These are phyloP conservation scores for Cryptoblepharus egeriae DNA, from an alignment of 2,797 vertebrate species.

Conservation along the genomic window DNA sequence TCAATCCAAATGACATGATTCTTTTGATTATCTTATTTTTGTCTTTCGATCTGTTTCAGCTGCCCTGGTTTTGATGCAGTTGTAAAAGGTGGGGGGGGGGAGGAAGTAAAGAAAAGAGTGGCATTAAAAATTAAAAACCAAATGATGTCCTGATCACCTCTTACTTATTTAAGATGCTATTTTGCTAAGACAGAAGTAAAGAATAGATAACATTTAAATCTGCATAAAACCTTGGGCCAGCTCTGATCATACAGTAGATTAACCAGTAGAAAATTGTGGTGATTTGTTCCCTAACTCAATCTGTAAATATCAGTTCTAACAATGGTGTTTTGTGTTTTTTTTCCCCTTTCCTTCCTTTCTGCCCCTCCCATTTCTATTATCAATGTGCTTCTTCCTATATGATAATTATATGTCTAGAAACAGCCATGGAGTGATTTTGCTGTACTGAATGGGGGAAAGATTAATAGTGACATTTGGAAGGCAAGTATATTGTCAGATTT, in stretches of 20 bases:
- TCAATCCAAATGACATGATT: neutral
- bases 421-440: conserved; percentile 99
- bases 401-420: conserved; percentile 92
- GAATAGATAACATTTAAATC: neutral
- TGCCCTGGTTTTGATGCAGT: neutral
- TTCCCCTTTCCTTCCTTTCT: conserved; percentile 37
- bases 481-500: conserved; percentile 85
- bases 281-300: conserved; percentile 78
- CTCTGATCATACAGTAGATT: conserved; percentile 22
- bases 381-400: conserved; percentile 82
- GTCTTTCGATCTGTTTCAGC: neutral
- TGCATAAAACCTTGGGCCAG: neutral
- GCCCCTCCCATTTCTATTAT: conserved; percentile 64
- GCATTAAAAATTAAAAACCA: neutral
- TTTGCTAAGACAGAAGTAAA: neutral
- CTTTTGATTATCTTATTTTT: too few species aligned
- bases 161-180: neutral
- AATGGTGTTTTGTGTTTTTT: conserved; percentile 83
- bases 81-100: neutral
- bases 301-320: conserved; percentile 87
- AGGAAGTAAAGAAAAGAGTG: neutral
- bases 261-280: conserved; percentile 63
- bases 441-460: conserved; percentile 94
- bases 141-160: neutral
- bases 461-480: conserved; percentile 98